Evolutionary conservation across 1,140 invertebrate species (phyloP), one percentile per base, ranked within the genome.

Genomic region (Macrotrachela quadricornifera): DNA sequence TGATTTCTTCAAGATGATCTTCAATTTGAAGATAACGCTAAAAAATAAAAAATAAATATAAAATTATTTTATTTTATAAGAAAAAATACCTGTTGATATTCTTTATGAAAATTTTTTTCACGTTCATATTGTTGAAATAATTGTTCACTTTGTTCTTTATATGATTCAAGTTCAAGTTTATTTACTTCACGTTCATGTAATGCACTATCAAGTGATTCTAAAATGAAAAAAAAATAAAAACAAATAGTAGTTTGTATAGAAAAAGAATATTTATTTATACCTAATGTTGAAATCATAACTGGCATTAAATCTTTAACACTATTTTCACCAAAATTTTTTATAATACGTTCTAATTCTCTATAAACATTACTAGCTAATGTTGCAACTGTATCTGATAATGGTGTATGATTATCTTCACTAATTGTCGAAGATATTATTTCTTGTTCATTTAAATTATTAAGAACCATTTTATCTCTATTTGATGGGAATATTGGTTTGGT

Each of bases 101-200:
- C 78, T 73, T 94, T 95, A 60, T 91, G 74, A 18, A 88, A 79
- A 59, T 87, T 82, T 69, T 96, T 97, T 71, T 99, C 92, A 58
- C 92, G 76, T 73, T 99, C 92, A 75, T 96, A 99, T 64, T 97
- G 92, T 12, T 87, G 95, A 37, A 95, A 80, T 49, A 99, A 76
- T 69, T 99, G 92, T 69, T 97, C 92, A 68, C 99, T 97, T 66
- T 99, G 94, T 72, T 99, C 94, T 51, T 86, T 77, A 45, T 96
- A 72, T 44, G 99, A 72, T 71, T 99, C 94, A 56, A 96, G 68
- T 71, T 99, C 94, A 3, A 95, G 73, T 68, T 95, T 85, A 61
- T 90, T 84, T 65, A 95, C 88, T 71, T 96, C 90, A 74, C 92
- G 96, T 59, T 92, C 86, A 46, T 85, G 84, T 69, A 90, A 92